Evolutionary conservation across 2,888 invertebrate genomes (phyloP).

Genomic region (Palloptera scutellata): DNA sequence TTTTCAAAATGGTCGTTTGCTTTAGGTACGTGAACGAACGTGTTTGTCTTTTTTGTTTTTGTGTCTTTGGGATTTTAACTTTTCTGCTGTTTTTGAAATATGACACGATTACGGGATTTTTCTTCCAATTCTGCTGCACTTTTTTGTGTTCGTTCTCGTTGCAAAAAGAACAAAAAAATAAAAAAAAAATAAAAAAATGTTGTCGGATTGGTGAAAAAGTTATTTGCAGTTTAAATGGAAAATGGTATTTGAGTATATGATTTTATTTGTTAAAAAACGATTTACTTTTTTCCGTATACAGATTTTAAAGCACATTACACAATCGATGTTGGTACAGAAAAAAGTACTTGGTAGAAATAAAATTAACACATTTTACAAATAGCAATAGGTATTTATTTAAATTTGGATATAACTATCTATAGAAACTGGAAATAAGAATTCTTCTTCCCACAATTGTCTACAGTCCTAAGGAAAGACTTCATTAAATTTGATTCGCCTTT

Average conservation of each 20-base stretch:
- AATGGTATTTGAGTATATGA: too few relatives aligned
- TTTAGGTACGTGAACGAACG: conserved; percentile 12
- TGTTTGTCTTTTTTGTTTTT: conserved; percentile 14
- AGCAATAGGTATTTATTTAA: background rate
- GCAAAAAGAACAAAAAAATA: too few relatives aligned
- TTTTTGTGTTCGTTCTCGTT: conserved; percentile 8
- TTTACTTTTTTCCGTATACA: too few relatives aligned
- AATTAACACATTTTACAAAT: too few relatives aligned
- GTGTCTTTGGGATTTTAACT: conserved; percentile 36
- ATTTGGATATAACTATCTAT: background rate
- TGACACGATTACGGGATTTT: conserved; percentile 51
- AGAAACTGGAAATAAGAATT: too few relatives aligned
- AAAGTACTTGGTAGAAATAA: too few relatives aligned
- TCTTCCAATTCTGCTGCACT: conserved; percentile 14
- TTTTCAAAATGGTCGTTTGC: conserved; percentile 42
- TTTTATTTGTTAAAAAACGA: too few relatives aligned
- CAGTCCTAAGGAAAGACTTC: too few relatives aligned
- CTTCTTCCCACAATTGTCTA: too few relatives aligned
- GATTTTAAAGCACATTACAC: too few relatives aligned
- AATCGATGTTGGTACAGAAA: too few relatives aligned
- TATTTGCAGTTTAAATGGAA: conserved; percentile 30
- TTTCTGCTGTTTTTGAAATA: conserved; percentile 53
- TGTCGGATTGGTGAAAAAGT: conserved; percentile 30
- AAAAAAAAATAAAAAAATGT: conserved; percentile 16
- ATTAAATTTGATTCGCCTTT: too few relatives aligned